Percentiles rank a stretch among this genome's conserved stretches.
Conservation (phyloP, 2,888 invertebrate genomes). For the Andrena praecox region DNA sequence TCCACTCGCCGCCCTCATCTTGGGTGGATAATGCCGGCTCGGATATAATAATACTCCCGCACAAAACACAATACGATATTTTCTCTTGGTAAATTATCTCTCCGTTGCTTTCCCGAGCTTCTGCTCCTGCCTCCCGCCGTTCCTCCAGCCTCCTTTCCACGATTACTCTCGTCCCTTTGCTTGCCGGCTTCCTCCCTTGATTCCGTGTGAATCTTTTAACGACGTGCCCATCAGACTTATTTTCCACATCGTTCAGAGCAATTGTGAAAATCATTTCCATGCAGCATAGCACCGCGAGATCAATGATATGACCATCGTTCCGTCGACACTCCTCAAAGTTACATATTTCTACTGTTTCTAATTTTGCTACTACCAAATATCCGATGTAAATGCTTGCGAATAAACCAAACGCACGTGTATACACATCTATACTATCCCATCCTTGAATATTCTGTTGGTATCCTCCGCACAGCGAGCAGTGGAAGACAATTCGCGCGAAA, state of each 20-base stretch:
- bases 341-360: no score
- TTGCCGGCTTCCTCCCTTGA: conserved; percentile 6
- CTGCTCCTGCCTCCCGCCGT: conserved; percentile 34
- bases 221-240: not conserved
- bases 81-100: conserved; percentile 75
- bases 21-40: conserved; percentile 68
- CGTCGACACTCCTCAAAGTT: not conserved
- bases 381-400: no score
- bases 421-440: not conserved
- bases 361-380: no score
- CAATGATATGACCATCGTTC: not conserved
- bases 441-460: conserved; percentile 35
- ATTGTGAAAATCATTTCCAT: not conserved
- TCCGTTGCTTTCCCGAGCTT: conserved; percentile 60
- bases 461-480: conserved; percentile 28
- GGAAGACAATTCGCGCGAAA: conserved; percentile 58
- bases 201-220: not conserved
- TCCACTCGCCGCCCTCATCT: conserved; percentile 66
- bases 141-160: conserved; percentile 17
- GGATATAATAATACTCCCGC: conserved; percentile 74
- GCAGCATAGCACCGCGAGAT: not conserved
- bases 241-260: not conserved
- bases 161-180: conserved; percentile 32
- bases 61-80: conserved; percentile 73
- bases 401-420: no score